A percentile compares a stretch with the other conserved stretches of the same genome.
These are phyloP conservation scores for Odontophorus gujanensis DNA, from an alignment of 2,113 vertebrate species.

Conservation along the genomic window DNA sequence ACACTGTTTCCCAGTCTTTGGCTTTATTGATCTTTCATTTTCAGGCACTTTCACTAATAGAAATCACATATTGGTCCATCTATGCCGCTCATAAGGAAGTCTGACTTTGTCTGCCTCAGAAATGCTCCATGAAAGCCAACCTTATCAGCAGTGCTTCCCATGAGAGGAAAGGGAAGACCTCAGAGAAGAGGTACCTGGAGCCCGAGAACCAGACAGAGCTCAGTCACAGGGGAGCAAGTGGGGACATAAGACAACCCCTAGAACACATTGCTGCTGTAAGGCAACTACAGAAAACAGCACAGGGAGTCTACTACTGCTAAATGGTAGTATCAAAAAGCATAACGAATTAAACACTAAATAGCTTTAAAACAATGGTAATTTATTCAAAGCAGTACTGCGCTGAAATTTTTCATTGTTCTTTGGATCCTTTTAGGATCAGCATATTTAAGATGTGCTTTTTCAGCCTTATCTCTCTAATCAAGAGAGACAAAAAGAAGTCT, in stretches of 20 bases:
- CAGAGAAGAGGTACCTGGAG: not conserved
- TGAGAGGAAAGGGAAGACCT: not conserved
- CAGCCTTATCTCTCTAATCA: not conserved
- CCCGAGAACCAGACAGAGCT: accelerated
- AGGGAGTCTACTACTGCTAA: not conserved
- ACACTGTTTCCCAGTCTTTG: not conserved
- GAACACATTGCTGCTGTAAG: not conserved
- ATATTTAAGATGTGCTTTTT: not conserved
- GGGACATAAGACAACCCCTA: accelerated
- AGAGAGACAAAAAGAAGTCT: not conserved
- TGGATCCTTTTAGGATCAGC: not conserved
- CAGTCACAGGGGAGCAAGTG: not conserved
- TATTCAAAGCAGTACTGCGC: not conserved
- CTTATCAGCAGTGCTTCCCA: not conserved
- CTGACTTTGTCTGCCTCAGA: not conserved
- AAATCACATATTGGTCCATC: not conserved
- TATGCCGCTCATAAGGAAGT: accelerated
- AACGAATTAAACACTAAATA: not conserved
- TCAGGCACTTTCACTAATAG: accelerated
- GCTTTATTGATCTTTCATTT: not conserved
- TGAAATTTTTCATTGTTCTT: not conserved
- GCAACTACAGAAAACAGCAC: not conserved
- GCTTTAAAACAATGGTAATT: not conserved
- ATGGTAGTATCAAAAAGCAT: not conserved
- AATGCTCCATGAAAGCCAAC: not conserved